Conservation (phyloP, 2,888 invertebrate genomes). For the Eretmocerus hayati region DNA sequence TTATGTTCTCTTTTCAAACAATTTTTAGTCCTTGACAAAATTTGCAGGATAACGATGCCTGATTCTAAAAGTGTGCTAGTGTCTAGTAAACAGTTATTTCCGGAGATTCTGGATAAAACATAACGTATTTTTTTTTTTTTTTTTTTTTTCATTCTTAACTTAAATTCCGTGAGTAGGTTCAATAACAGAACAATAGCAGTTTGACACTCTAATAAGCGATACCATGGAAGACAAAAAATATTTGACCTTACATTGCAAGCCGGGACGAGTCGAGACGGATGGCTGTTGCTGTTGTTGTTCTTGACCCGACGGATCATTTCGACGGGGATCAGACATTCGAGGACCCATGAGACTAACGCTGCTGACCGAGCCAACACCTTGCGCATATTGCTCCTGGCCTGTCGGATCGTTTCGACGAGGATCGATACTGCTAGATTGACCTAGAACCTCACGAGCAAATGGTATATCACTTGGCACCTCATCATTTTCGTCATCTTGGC, state of each 20-base stretch:
- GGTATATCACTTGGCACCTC: slow-evolving; percentile 45
- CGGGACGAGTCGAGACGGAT: not conserved
- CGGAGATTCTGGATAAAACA: too few relatives aligned
- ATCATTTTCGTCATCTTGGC: slow-evolving; percentile 44
- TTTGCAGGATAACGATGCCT: too few relatives aligned
- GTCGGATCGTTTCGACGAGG: slow-evolving; percentile 43
- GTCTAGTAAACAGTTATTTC: too few relatives aligned
- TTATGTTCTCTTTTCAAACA: too few relatives aligned
- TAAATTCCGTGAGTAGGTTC: too few relatives aligned
- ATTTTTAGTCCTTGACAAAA: too few relatives aligned
- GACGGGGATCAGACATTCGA: slow-evolving; percentile 36
- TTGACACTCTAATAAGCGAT: too few relatives aligned
- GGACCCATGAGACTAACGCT: slow-evolving; percentile 18
- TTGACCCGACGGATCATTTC: slow-evolving; percentile 43
- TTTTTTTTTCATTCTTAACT: too few relatives aligned
- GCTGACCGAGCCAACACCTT: slow-evolving; percentile 15
- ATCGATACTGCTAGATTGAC: slow-evolving; percentile 42
- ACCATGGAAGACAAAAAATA: too few relatives aligned
- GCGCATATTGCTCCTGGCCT: slow-evolving; percentile 40
- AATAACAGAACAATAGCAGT: too few relatives aligned
- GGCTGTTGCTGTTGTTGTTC: slow-evolving; percentile 29
- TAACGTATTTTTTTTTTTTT: too few relatives aligned
- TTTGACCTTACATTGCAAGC: slow-evolving; percentile 5
- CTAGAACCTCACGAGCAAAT: slow-evolving; percentile 43
- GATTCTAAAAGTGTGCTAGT: too few relatives aligned